Conservation (phyloP, 1,140 invertebrate species). For the Mycetomoellerius zeteki region DNA sequence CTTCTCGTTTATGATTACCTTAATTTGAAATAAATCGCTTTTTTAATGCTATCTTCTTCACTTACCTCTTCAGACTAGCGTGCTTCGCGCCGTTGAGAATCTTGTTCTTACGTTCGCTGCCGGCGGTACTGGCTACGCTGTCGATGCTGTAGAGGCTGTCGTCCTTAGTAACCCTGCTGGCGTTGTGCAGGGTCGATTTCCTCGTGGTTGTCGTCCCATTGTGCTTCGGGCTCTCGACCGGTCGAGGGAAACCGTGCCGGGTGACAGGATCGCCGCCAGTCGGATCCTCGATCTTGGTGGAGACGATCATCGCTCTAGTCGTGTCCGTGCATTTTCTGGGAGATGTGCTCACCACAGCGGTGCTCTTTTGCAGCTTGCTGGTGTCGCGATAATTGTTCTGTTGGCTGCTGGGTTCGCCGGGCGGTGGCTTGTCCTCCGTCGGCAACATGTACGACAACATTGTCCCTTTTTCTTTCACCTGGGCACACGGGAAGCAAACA, state of each 20-base stretch:
- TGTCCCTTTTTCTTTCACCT: slow-evolving; percentile 73
- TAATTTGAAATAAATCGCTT: background rate
- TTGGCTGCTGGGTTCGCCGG: slow-evolving; percentile 79
- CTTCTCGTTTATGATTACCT: background rate
- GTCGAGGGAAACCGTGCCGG: slow-evolving; percentile 70
- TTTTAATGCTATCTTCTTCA: background rate
- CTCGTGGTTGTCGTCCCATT: slow-evolving; percentile 78
- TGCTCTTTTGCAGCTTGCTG: slow-evolving; percentile 66
- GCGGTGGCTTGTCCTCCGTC: slow-evolving; percentile 85
- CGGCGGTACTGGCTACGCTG: slow-evolving; percentile 84
- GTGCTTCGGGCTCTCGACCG: slow-evolving; percentile 81
- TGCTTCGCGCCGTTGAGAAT: slow-evolving; percentile 86
- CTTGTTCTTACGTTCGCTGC: slow-evolving; percentile 84
- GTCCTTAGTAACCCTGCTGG: slow-evolving; percentile 83
- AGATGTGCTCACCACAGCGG: slow-evolving; percentile 71
- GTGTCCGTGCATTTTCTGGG: slow-evolving; percentile 74
- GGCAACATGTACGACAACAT: slow-evolving; percentile 87
- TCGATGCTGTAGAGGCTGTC: slow-evolving; percentile 86
- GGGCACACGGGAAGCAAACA: slow-evolving; percentile 5
- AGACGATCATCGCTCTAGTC: slow-evolving; percentile 77
- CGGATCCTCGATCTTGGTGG: slow-evolving; percentile 78
- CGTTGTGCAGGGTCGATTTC: slow-evolving; percentile 83
- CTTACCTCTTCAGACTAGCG: slow-evolving; percentile 87
- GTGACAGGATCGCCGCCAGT: slow-evolving; percentile 69
- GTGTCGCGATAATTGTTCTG: slow-evolving; percentile 68